Evolutionary conservation across 2,888 invertebrate genomes (phyloP).

Genomic region (Cartodere bifasciata): DNA sequence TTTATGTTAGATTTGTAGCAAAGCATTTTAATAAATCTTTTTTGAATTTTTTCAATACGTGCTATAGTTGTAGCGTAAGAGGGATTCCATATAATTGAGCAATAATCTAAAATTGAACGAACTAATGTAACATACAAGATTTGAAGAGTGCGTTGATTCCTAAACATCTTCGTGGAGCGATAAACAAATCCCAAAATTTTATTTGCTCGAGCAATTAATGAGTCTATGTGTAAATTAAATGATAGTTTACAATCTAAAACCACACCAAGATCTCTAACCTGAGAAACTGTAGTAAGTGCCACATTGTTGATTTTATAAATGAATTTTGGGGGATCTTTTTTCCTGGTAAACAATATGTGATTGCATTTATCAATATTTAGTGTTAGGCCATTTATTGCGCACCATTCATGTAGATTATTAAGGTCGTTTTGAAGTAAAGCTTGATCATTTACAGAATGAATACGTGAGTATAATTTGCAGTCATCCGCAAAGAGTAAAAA

Average conservation of each 20-base stretch:
- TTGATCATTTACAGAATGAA: neutral
- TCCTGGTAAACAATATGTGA: conserved; percentile 1
- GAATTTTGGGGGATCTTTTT: neutral
- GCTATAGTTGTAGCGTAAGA: neutral
- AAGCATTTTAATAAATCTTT: conserved; percentile 1
- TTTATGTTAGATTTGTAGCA: too few relatives aligned
- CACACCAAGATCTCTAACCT: too few relatives aligned
- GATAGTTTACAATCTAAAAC: too few relatives aligned
- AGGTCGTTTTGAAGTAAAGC: neutral
- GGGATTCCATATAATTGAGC: conserved; percentile 5
- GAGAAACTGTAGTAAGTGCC: neutral
- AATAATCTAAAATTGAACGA: conserved; percentile 3
- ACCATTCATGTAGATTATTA: conserved; percentile 2
- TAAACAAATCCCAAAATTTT: conserved; percentile 3
- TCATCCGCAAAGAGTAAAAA: conserved; percentile 8
- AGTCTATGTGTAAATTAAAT: too few relatives aligned
- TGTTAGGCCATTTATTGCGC: neutral
- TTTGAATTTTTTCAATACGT: conserved; percentile 3
- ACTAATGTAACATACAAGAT: conserved; percentile 1
- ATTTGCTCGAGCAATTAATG: conserved; percentile 2
- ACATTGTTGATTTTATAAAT: neutral
- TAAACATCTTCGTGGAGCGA: neutral
- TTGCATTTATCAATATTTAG: conserved; percentile 5
- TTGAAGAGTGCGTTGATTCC: neutral
- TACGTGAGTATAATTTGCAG: conserved; percentile 3